Percentiles rank a stretch among this genome's conserved stretches.
These are phyloP conservation scores for Aradophagus sp. DNA, from an alignment of 1,140 invertebrate genomes.

Conservation along the genomic window DNA sequence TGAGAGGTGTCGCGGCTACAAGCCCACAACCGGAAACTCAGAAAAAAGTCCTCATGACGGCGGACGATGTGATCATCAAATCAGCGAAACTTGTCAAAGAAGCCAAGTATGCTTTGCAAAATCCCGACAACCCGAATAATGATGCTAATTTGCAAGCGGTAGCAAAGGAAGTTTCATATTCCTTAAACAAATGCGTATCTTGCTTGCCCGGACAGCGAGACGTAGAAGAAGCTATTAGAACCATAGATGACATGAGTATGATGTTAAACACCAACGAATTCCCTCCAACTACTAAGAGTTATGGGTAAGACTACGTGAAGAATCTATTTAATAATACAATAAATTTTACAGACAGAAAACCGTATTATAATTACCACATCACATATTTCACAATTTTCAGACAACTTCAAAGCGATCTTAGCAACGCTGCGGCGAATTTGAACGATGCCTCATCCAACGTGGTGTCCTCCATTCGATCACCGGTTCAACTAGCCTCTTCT, in stretches of 20 bases:
- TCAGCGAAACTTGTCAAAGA: conserved; percentile 87
- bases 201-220: conserved; percentile 92
- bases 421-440: conserved; percentile 85
- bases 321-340: too few relatives aligned
- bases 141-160: conserved; percentile 78
- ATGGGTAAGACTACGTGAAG: too few relatives aligned
- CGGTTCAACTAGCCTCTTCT: conserved; percentile 82
- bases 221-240: conserved; percentile 89
- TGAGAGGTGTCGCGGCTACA: conserved; percentile 83
- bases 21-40: conserved; percentile 79
- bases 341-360: too few relatives aligned
- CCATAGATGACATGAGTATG: conserved; percentile 85
- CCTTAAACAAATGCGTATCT: conserved; percentile 82
- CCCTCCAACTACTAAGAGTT: conserved; percentile 82
- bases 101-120: conserved; percentile 80
- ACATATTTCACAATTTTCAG: conserved; percentile 61
- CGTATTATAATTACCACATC: too few relatives aligned
- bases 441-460: conserved; percentile 89
- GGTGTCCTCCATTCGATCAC: conserved; percentile 80
- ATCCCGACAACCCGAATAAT: conserved; percentile 78
- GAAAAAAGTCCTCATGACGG: conserved; percentile 81
- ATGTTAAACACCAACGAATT: conserved; percentile 83
- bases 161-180: conserved; percentile 79
- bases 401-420: conserved; percentile 90
- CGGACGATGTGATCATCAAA: conserved; percentile 86